Base-by-base conservation (phyloP, 2,113 vertebrate genomes). In the Pterocles orientalis region DNA sequence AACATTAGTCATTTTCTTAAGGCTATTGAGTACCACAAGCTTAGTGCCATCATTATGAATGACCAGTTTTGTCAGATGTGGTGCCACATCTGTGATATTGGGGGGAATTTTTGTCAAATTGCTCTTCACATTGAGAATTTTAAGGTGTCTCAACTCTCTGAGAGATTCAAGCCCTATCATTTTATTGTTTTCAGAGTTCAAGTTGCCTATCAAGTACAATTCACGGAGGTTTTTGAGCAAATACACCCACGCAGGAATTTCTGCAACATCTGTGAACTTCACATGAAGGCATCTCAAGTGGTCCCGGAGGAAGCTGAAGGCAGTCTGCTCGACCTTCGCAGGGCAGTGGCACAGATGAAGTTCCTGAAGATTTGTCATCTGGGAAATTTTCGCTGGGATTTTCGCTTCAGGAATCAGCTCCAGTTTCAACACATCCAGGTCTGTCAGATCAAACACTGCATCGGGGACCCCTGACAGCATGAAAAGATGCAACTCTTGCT, bases 101-200 rank as follows among this genome's bases (percentile, higher is more conserved):
- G 99, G 99, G 48, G 99, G 99, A 56, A 99, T 98, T 98, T 99
- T 99, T 95, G 99, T 99, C 93, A 99, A 98, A 96, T 99, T 99
- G 98, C 99, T 99, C 96, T 99, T 99, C 84, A 99, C 98, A 1
- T 99, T 98, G 77, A 99, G 98, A 90, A 99, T 97, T 96, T 99
- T 99, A 71, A 99, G 98, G 96, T 99, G 99, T 90, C 99, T 98
- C 86, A 99, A 95, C 90, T 99, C 99, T 95, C 99, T 97, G 78
- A 99, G 98, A 89, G 99, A 99, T 82, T 99, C 99, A 0, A 99
- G 98, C 89, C 99, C 99, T 56, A 99, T 99, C 99, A 99, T 99
- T 97, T 99, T 99, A 97, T 99, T 99, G 94, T 99, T 99, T 97
- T 99, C 99, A 9, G 99, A 99, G 98, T 99, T 99, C 97, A 99